phyloP scores from a whole-genome alignment of 2,113 vertebrate genomes.

The Gymnocephalus cernua region DNA sequence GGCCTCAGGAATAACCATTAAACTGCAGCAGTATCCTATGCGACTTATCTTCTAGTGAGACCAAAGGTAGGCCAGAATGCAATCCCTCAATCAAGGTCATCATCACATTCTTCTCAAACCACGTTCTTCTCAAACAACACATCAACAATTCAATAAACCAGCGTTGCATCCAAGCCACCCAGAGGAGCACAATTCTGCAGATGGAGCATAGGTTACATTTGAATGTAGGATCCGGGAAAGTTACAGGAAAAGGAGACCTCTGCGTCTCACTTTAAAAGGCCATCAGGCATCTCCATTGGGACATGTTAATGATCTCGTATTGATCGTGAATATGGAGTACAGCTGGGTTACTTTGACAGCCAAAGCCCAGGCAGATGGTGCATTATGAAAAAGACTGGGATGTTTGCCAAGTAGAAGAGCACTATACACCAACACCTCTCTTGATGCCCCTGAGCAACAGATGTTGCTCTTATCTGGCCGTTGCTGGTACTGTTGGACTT shows the following conservation, averaged over 20 bases:
- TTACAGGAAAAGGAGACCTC: constrained; percentile 20
- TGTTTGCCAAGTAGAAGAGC: constrained; percentile 54
- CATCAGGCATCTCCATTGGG: constrained; percentile 47
- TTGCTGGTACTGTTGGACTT: constrained; percentile 48
- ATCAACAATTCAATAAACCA: constrained; percentile 35
- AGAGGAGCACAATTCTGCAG: not conserved
- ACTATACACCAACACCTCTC: constrained; percentile 54
- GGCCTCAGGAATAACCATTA: not conserved
- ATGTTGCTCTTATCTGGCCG: constrained; percentile 72
- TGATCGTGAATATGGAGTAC: constrained; percentile 46
- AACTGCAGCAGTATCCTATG: not conserved
- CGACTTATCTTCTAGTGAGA: not conserved
- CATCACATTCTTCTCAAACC: not conserved
- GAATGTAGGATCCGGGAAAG: constrained; percentile 23
- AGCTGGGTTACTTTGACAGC: constrained; percentile 37
- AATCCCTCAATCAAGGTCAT: not conserved
- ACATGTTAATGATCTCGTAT: constrained; percentile 49
- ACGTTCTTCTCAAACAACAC: not conserved
- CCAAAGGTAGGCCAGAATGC: not conserved
- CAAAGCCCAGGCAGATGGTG: constrained; percentile 65
- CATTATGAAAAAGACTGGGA: constrained; percentile 44
- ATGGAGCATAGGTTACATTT: constrained; percentile 20
- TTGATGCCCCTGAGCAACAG: constrained; percentile 62
- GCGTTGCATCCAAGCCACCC: not conserved
- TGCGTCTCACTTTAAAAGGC: constrained; percentile 22